Evolutionary conservation across 2,797 vertebrate species (phyloP).

Genomic region (Eulemur albifrons): DNA sequence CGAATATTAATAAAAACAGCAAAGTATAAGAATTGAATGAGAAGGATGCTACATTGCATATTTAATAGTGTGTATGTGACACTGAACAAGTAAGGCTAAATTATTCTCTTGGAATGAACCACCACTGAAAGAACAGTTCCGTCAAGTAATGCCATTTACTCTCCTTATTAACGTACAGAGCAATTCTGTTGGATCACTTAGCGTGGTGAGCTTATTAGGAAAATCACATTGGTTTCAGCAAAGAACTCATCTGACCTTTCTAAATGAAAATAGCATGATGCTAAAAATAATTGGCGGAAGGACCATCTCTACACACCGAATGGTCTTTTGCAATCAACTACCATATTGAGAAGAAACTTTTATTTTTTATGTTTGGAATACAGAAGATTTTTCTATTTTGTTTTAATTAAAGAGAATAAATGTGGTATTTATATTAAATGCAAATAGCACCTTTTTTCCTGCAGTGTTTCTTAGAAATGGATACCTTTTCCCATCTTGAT

Average conservation of each 20-base stretch:
- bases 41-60: background rate
- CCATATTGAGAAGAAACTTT: slow-evolving; percentile 75
- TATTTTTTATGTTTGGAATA: slow-evolving; percentile 74
- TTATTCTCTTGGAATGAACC: slow-evolving; percentile 49
- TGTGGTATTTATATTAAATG: slow-evolving; percentile 31
- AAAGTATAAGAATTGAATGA: background rate
- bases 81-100: slow-evolving; percentile 49
- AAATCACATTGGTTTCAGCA: slow-evolving; percentile 75
- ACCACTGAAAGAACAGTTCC: slow-evolving; percentile 7
- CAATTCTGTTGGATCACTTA: slow-evolving; percentile 69
- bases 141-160: slow-evolving; percentile 50
- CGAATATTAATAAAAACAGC: slow-evolving; percentile 23
- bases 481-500: background rate
- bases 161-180: slow-evolving; percentile 57
- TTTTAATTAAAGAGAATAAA: slow-evolving; percentile 38
- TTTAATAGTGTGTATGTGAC: slow-evolving; percentile 50
- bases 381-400: slow-evolving; percentile 54
- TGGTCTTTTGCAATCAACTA: slow-evolving; percentile 76
- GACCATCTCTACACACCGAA: slow-evolving; percentile 43
- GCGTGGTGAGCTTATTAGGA: slow-evolving; percentile 72
- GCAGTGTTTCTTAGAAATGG: background rate
- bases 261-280: slow-evolving; percentile 70
- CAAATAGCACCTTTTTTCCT: background rate
- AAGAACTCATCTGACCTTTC: slow-evolving; percentile 81
- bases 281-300: slow-evolving; percentile 59